Evolutionary conservation across 2,888 invertebrate genomes (phyloP).

Genomic region (Brachynemurus nebulosus): DNA sequence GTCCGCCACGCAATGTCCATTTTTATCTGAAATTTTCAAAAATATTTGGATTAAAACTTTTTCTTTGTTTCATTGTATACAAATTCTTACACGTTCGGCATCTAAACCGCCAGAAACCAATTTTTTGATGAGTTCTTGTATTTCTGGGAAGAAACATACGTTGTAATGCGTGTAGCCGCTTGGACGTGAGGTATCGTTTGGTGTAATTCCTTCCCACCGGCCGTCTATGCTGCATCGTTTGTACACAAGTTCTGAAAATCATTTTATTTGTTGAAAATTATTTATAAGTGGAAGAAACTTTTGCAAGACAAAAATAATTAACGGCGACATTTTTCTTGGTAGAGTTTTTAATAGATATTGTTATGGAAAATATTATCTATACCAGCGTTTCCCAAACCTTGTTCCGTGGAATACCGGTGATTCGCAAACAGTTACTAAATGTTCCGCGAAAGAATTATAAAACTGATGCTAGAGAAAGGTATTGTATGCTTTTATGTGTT

Average conservation of each 20-base stretch:
- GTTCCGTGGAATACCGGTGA: too few species aligned
- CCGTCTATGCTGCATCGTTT: conserved; percentile 55
- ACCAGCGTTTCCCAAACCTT: not conserved
- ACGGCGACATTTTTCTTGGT: too few species aligned
- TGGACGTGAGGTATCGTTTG: conserved; percentile 27
- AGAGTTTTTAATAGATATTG: not conserved
- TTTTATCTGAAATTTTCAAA: conserved; percentile 37
- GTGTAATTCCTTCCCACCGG: conserved; percentile 46
- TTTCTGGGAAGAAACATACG: conserved; percentile 59
- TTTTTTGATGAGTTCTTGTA: conserved; percentile 48
- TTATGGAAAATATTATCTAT: not conserved
- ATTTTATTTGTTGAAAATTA: too few species aligned
- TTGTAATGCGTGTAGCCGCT: conserved; percentile 76
- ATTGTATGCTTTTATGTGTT: too few species aligned
- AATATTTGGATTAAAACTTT: not conserved
- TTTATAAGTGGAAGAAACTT: too few species aligned
- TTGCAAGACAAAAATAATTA: too few species aligned
- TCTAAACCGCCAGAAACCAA: conserved; percentile 40
- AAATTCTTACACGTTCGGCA: conserved; percentile 30
- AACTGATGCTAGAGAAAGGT: too few species aligned
- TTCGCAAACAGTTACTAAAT: too few species aligned
- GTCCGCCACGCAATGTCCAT: conserved; percentile 56
- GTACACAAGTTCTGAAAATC: conserved; percentile 51
- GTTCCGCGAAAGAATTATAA: too few species aligned
- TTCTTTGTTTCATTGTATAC: not conserved